These are phyloP conservation scores for Allacma fusca DNA, from an alignment of 2,888 invertebrate species.

Conservation along the genomic window DNA sequence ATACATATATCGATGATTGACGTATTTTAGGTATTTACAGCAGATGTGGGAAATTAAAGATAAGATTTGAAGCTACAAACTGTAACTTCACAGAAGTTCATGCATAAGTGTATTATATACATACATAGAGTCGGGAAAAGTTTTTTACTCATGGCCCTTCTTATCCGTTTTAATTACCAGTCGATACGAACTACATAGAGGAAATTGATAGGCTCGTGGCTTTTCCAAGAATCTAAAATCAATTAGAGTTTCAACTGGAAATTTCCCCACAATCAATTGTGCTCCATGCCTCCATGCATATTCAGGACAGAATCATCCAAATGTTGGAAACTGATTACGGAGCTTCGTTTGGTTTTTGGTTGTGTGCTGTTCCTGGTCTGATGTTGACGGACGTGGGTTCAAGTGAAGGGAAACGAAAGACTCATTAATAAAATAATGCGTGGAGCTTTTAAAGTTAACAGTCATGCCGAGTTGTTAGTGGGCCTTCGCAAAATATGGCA, in stretches of 20 bases:
- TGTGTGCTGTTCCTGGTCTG: neutral
- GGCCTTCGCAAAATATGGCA: slow-evolving; percentile 42
- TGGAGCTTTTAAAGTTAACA: slow-evolving; percentile 41
- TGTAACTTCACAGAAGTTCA: neutral
- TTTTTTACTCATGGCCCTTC: neutral
- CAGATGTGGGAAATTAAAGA: neutral
- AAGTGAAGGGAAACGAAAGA: slow-evolving; percentile 24
- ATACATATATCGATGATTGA: too few species aligned
- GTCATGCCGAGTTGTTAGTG: slow-evolving; percentile 38
- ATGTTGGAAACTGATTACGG: neutral
- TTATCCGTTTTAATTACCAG: slow-evolving; percentile 30
- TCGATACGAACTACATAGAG: slow-evolving; percentile 5
- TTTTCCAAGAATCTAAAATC: slow-evolving; percentile 38
- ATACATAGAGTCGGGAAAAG: too few species aligned
- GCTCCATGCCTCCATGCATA: neutral
- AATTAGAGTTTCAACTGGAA: slow-evolving; percentile 25
- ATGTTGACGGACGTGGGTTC: neutral
- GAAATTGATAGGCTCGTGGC: slow-evolving; percentile 7
- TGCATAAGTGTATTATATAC: neutral
- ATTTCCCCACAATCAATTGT: neutral
- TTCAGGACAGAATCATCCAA: neutral
- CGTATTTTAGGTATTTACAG: neutral
- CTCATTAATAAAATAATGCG: slow-evolving; percentile 40
- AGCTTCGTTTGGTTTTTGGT: neutral
- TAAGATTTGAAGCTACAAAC: neutral